These are phyloP conservation scores for Sapayoa aenigma DNA, from an alignment of 2,113 vertebrate genomes.

Conservation along the genomic window DNA sequence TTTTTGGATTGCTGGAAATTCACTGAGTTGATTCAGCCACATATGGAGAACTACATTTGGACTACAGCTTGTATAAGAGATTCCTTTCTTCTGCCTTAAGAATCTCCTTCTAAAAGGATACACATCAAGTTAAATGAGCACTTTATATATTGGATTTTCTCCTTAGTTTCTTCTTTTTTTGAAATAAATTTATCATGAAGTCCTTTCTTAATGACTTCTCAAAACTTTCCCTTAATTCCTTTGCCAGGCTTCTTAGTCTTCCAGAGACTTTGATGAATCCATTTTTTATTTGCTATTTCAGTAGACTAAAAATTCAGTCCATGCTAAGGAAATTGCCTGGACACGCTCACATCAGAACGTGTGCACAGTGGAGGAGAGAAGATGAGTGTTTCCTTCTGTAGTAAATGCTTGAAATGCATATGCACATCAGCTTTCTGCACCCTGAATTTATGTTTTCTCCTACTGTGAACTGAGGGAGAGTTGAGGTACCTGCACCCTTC, in stretches of 20 bases:
- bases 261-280: not conserved
- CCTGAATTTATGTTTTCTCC: not conserved
- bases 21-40: not conserved
- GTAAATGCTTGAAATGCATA: not conserved
- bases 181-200: not conserved
- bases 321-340: not conserved
- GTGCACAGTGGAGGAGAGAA: not conserved
- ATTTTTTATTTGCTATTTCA: not conserved
- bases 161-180: not conserved
- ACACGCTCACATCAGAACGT: not conserved
- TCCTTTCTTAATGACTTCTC: not conserved
- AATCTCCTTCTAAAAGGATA: not conserved
- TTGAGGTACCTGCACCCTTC: not conserved
- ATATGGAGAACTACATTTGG: not conserved
- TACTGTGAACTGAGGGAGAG: not conserved
- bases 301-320: not conserved
- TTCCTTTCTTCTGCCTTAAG: not conserved
- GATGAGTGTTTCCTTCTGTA: not conserved
- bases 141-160: not conserved
- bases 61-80: not conserved
- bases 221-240: not conserved
- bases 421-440: not conserved
- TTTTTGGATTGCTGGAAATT: not conserved
- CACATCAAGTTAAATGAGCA: not conserved
- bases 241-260: not conserved